These are phyloP conservation scores for Echinometra lucunter DNA, from an alignment of 53 echinoderm and acorn worm genomes.

Conservation along the genomic window DNA sequence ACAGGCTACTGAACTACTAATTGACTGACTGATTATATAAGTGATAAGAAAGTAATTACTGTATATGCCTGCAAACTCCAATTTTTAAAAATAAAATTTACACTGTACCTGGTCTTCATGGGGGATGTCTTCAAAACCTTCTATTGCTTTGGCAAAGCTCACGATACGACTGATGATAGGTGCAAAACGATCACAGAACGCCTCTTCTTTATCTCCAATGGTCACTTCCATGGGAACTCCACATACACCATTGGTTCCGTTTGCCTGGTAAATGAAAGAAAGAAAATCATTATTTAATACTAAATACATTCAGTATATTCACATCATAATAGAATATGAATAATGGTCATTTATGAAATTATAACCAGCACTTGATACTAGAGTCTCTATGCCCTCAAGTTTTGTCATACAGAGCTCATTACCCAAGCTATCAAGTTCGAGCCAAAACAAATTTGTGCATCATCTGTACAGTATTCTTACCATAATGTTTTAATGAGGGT, in stretches of 20 bases:
- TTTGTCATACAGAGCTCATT: not conserved
- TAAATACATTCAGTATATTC: not conserved
- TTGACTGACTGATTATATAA: too few species aligned
- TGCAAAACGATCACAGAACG: constrained; percentile 89
- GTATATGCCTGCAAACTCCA: too few species aligned
- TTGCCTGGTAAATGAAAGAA: not conserved
- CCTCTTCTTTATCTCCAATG: constrained; percentile 69
- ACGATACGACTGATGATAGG: constrained; percentile 94
- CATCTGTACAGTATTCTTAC: not conserved
- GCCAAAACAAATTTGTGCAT: not conserved
- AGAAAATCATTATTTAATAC: not conserved
- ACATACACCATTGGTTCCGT: constrained; percentile 1
- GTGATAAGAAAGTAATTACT: too few species aligned
- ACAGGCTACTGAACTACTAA: too few species aligned
- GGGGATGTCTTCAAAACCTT: constrained; percentile 86
- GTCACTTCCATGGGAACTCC: constrained; percentile 52
- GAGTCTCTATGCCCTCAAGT: not conserved
- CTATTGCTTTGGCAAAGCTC: constrained; percentile 88
- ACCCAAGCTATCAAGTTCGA: not conserved
- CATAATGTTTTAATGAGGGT: not conserved
- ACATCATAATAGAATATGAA: not conserved
- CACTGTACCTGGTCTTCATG: constrained; percentile 88
- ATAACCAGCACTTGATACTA: not conserved
- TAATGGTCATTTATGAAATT: not conserved
- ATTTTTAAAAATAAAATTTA: too few species aligned